phyloP scores from a whole-genome alignment of 2,113 vertebrate species.

The Engystomops pustulosus region DNA sequence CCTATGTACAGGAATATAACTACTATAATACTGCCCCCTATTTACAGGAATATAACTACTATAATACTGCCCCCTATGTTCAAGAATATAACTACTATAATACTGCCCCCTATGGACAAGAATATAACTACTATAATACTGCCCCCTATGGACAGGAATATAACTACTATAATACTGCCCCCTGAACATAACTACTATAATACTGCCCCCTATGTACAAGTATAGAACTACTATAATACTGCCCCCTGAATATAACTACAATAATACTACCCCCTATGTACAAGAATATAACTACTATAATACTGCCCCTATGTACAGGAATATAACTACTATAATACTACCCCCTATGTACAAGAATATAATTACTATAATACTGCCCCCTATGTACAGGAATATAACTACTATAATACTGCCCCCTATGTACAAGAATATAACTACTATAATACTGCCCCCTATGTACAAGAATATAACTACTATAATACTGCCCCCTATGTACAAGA shows the following conservation, averaged over 20 bases:
- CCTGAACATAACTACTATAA: neutral
- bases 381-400: neutral
- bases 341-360: neutral
- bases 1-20: neutral
- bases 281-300: conserved; percentile 1
- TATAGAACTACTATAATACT: no score
- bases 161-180: neutral
- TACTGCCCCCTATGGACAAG: neutral
- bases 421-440: neutral
- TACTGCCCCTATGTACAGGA: neutral
- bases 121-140: neutral
- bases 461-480: neutral
- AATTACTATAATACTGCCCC: neutral
- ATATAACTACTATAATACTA: no score
- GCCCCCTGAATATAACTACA: no score
- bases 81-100: neutral
- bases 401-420: neutral
- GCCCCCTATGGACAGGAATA: neutral
- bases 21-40: neutral
- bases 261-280: no score
- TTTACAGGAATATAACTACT: neutral
- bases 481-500: neutral
- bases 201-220: neutral
- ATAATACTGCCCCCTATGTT: neutral
- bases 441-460: no score